Conservation (phyloP, 2,888 invertebrate genomes). For the Synergus gifuensis region DNA sequence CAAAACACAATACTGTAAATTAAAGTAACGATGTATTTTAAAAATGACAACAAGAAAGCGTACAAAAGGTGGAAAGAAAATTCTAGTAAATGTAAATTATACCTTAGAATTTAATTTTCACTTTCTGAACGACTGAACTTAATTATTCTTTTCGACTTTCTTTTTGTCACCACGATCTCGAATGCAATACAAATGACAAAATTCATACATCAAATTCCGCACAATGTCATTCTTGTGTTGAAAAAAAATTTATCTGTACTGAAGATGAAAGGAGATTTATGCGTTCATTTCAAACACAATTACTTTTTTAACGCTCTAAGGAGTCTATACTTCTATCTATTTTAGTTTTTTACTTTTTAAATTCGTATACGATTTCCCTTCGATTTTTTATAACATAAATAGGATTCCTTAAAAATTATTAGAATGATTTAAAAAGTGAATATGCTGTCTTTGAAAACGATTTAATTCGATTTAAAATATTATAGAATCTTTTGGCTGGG, state of each 20-base stretch:
- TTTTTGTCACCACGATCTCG: not conserved
- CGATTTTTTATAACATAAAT: constrained; percentile 6
- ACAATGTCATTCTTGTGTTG: constrained; percentile 8
- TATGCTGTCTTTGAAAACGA: not conserved
- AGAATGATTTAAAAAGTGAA: not conserved
- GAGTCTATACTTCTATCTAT: constrained; percentile 11
- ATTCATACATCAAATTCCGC: not conserved
- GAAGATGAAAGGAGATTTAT: not conserved
- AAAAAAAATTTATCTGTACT: not conserved
- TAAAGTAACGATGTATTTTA: not conserved
- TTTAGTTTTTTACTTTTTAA: constrained; percentile 20
- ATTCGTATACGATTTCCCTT: constrained; percentile 8
- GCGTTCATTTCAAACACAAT: constrained; percentile 12
- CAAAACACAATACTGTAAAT: constrained; percentile 6
- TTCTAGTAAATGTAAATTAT: not conserved
- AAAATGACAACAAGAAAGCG: not conserved
- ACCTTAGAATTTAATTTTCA: not conserved
- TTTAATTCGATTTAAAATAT: constrained; percentile 9
- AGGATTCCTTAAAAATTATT: not conserved
- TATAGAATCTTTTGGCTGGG: constrained; percentile 10
- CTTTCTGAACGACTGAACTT: not conserved
- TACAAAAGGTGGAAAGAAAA: constrained; percentile 14
- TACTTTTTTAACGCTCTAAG: constrained; percentile 24
- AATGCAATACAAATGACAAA: not conserved
- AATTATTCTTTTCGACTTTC: not conserved